phyloP scores from a whole-genome alignment of 2,113 vertebrate genomes.

The Thomomys bottae region DNA sequence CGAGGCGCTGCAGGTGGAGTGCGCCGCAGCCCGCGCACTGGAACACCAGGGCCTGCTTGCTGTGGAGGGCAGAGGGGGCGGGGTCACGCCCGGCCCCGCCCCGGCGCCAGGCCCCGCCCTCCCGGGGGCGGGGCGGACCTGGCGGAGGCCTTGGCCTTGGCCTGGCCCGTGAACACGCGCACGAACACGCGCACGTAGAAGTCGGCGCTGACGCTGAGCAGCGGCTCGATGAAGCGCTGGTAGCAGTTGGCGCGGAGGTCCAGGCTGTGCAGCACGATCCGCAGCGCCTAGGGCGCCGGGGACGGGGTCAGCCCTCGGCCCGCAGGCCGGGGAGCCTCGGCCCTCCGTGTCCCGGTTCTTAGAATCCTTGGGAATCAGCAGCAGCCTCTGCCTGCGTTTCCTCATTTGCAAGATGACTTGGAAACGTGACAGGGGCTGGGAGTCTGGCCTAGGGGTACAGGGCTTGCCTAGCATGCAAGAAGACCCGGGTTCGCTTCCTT shows the following conservation, averaged over 20 bases:
- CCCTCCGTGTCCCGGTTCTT: not conserved
- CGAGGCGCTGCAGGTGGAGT: constrained; percentile 92
- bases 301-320: not conserved
- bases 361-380: not conserved
- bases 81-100: no score
- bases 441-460: no score
- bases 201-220: constrained; percentile 93
- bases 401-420: not conserved
- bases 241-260: constrained; percentile 93
- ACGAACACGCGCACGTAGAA: constrained; percentile 96
- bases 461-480: no score
- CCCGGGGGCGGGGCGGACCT: constrained; percentile 84
- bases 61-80: constrained; percentile 49
- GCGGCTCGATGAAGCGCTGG: constrained; percentile 93
- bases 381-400: not conserved
- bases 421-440: no score
- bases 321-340: not conserved
- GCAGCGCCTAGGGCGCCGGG: constrained; percentile 86
- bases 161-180: constrained; percentile 91
- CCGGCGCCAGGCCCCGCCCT: no score
- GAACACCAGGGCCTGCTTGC: constrained; percentile 94
- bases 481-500: no score
- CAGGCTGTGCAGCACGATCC: constrained; percentile 93
- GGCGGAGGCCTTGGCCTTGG: constrained; percentile 92
- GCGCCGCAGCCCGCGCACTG: constrained; percentile 95